Base-by-base conservation (phyloP, 2,797 vertebrate species). In the Oreonectes daqikongensis region DNA sequence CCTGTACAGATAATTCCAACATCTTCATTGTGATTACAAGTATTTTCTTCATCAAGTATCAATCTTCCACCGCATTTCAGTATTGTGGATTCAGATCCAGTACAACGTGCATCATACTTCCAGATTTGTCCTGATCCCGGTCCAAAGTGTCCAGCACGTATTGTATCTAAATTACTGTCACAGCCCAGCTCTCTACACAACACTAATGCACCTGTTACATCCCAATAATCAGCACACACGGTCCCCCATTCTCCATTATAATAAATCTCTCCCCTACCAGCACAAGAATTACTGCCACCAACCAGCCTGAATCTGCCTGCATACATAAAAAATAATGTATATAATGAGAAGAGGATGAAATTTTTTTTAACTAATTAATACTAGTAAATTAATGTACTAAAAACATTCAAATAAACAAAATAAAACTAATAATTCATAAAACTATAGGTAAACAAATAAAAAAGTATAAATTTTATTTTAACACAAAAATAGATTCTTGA, bases 21-120 rank as follows among this genome's bases (percentile, higher is more conserved):
- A 53, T 92, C 90, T 81, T 92, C 88, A 55, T 0, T n/a, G 69
- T 90, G 91, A 63, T 74, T 55, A 73, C 91, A 92, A n/a, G n/a
- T n/a, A n/a, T n/a, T n/a, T n/a, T n/a, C n/a, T n/a, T n/a, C n/a
- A n/a, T n/a, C n/a, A n/a, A n/a, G n/a, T n/a, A 14, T 42, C 12
- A 42, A 15, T 42, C 40, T 46, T 86, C 89, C 72, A 2, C 69
- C 42, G 66, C 92, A 93, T 0, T 88, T 76, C 11, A 53, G 1
- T 0, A 93, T 0, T 20, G 69, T 46, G 0, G 24, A 1, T 5
- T 60, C 69, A 44, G 38, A 57, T 60, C 69, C 69, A 60, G 1
- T 8, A 71, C 53, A 71, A 1, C 2, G 6, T 1, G 32, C 38
- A 28, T 46, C 3, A 60, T 22, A 6, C 12, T 44, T 30, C 69